Evolutionary conservation across 1,140 invertebrate genomes (phyloP), one percentile per base, ranked within the genome.

Genomic region (Temnothorax nylanderi): DNA sequence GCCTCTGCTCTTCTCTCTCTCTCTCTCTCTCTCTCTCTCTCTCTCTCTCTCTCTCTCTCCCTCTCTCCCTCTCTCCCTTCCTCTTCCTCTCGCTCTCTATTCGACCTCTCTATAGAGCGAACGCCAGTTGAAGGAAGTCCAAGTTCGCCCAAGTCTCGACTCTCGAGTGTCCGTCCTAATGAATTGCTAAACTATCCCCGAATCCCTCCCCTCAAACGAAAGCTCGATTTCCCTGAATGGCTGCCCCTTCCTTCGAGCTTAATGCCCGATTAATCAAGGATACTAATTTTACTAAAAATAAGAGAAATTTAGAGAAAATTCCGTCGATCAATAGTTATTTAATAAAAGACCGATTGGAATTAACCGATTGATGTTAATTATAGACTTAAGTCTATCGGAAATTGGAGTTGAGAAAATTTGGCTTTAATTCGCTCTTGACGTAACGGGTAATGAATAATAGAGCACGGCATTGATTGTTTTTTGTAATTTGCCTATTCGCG

Each of bases 121-220:
- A 64, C 60, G 71, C 54, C 80, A 87, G 80, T 90, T 82, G 60
- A 89, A 88, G 85, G 84, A 87, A 81, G 85, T 87, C 84, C 82
- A 90, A 89, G 88, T 89, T 89, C 76, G 88, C 85, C 89, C 56
- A 77, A 90, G 88, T 89, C 78, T 82, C 62, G 56, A 49, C 65
- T 77, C 58, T 87, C 77, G 62, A 87, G 71, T 87, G 80, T 90
- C 88, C 71, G 85, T 90, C 71, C 62, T 90, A 87, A 90, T 89
- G 87, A 90, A 90, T 90, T 89, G 88, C 88, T 89, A 89, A 89
- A 89, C 84, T 77, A 78, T 87, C 47, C 71, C 71, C 44, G 51
- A 89, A 82, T 87, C 87, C 69, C 78, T 5, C 72, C 67, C 11
- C 77, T 21, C 72, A 87, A 88, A 89, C 87, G 76, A 78, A 65